Percentiles rank a stretch among this genome's conserved stretches.
Evolutionary conservation across 2,797 vertebrate species (phyloP).

Genomic region (Hydrolagus colliei): DNA sequence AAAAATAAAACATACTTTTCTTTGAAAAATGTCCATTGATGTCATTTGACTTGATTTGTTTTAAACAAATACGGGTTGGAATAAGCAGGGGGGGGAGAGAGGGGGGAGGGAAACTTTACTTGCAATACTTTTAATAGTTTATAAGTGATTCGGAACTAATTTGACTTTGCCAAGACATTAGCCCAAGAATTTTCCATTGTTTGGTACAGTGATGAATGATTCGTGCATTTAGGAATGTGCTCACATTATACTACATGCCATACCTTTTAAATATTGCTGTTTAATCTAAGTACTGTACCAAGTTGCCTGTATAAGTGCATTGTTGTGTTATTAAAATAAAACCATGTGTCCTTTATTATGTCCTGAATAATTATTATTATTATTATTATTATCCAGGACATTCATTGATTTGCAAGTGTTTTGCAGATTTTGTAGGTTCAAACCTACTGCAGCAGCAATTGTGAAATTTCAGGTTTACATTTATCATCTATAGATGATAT

Average conservation of each 20-base stretch:
- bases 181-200: conserved; percentile 23
- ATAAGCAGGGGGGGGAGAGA: too few relatives aligned
- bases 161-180: conserved; percentile 11
- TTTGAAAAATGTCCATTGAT: too few relatives aligned
- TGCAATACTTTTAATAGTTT: neutral
- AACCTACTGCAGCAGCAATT: neutral
- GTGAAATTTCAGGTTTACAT: neutral
- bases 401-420: neutral
- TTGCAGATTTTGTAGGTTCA: neutral
- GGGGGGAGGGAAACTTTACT: neutral
- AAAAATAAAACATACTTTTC: too few relatives aligned
- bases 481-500: too few relatives aligned
- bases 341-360: neutral
- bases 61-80: too few relatives aligned
- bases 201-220: neutral
- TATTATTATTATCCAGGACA: neutral
- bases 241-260: neutral
- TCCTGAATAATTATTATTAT: too few relatives aligned
- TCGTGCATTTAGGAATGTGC: neutral
- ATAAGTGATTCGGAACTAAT: neutral
- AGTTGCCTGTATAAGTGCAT: neutral
- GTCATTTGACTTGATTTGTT: too few relatives aligned
- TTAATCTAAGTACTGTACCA: neutral
- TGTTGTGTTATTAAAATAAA: neutral
- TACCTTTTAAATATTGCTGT: neutral